These are phyloP conservation scores for Thalassoma bifasciatum DNA, from an alignment of 2,113 vertebrate species.

Conservation along the genomic window DNA sequence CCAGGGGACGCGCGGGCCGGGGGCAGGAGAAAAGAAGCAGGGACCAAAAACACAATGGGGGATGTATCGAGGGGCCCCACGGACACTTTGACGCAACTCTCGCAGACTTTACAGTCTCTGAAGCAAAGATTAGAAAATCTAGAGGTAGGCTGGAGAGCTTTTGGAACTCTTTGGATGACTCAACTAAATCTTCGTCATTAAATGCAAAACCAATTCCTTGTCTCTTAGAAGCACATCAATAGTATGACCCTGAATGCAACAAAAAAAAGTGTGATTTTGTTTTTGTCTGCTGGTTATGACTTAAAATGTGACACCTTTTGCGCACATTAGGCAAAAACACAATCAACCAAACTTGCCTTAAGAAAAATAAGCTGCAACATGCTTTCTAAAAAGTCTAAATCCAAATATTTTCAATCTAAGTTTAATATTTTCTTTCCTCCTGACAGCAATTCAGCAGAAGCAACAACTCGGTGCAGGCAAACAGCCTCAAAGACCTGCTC, in stretches of 20 bases:
- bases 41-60: slow-evolving; percentile 94
- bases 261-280: background rate
- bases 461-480: slow-evolving; percentile 93
- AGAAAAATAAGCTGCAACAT: background rate
- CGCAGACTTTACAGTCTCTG: slow-evolving; percentile 95
- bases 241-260: background rate
- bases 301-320: background rate
- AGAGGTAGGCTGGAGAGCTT: slow-evolving; percentile 84
- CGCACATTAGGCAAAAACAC: background rate
- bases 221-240: background rate
- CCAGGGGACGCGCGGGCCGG: slow-evolving; percentile 83
- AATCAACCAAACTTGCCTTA: too few species aligned
- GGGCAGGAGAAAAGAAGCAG: slow-evolving; percentile 83
- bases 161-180: slow-evolving; percentile 19
- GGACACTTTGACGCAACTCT: slow-evolving; percentile 94
- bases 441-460: slow-evolving; percentile 92
- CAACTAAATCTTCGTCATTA: slow-evolving; percentile 3
- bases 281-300: background rate
- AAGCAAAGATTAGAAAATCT: slow-evolving; percentile 95
- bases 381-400: background rate
- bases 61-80: slow-evolving; percentile 93
- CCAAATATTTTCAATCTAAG: background rate
- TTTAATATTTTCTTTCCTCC: background rate
- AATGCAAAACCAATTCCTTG: background rate
- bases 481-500: slow-evolving; percentile 94